Conservation (phyloP, 2,888 invertebrate genomes). For the Ptilodon capucinus region DNA sequence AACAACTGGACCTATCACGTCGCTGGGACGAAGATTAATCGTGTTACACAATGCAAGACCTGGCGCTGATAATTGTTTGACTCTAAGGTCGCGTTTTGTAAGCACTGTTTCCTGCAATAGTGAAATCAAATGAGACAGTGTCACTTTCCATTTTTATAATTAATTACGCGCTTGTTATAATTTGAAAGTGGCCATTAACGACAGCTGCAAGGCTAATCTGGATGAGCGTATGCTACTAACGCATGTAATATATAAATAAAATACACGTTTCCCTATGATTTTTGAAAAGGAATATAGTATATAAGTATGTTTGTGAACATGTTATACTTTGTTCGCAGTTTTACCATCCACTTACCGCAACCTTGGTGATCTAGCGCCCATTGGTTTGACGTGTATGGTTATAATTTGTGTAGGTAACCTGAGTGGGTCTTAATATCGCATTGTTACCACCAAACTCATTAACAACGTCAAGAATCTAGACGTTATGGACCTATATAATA, state of each 20-base stretch:
- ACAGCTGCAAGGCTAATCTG: conserved; percentile 28
- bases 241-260: conserved; percentile 27
- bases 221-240: conserved; percentile 27
- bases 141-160: conserved; percentile 38
- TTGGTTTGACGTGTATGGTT: conserved; percentile 67
- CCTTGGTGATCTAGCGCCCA: conserved; percentile 63
- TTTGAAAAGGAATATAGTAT: conserved; percentile 9
- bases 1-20: conserved; percentile 64
- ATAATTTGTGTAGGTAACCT: conserved; percentile 64
- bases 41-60: conserved; percentile 48
- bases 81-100: conserved; percentile 44
- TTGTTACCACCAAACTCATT: conserved; percentile 65
- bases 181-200: conserved; percentile 24
- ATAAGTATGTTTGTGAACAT: conserved; percentile 21
- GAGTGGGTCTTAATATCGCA: conserved; percentile 69
- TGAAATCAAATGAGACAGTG: conserved; percentile 12
- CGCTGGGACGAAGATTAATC: conserved; percentile 75
- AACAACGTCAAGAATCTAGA: conserved; percentile 55
- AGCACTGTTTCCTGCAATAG: conserved; percentile 25
- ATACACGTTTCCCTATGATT: conserved; percentile 17
- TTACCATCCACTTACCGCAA: conserved; percentile 59
- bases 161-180: conserved; percentile 26
- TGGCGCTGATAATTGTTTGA: conserved; percentile 45
- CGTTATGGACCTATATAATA: conserved; percentile 44
- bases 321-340: conserved; percentile 37